A percentile compares a stretch with the other conserved stretches of the same genome.
Conservation (phyloP, 1,140 invertebrate species). For the Orchesella cincta region DNA sequence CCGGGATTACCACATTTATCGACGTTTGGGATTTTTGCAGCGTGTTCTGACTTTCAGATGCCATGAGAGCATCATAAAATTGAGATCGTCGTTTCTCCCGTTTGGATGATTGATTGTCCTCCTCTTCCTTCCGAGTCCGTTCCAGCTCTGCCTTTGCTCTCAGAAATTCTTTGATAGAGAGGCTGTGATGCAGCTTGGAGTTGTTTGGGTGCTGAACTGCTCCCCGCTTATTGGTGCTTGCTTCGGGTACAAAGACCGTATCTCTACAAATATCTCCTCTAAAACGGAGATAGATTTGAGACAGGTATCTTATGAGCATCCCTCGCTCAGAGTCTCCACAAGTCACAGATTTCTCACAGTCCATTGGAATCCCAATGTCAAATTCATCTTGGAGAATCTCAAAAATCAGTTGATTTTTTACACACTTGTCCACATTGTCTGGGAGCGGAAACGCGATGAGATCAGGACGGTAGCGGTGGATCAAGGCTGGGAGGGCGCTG, state of each 20-base stretch:
- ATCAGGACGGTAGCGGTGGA: slow-evolving; percentile 81
- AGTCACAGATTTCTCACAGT: slow-evolving; percentile 13
- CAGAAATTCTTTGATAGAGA: slow-evolving; percentile 14
- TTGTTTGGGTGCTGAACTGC: slow-evolving; percentile 3
- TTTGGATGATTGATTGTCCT: background rate
- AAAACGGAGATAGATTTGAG: slow-evolving; percentile 13
- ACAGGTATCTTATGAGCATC: slow-evolving; percentile 6
- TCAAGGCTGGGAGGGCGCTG: slow-evolving; percentile 74
- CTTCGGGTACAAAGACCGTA: background rate
- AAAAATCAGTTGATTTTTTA: slow-evolving; percentile 1
- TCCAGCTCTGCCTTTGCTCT: slow-evolving; percentile 12
- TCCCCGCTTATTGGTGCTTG: background rate
- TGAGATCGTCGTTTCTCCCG: slow-evolving; percentile 20
- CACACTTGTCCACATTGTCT: slow-evolving; percentile 23
- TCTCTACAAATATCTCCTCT: slow-evolving; percentile 22
- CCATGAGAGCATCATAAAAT: slow-evolving; percentile 18
- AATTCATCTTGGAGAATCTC: background rate
- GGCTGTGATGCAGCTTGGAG: slow-evolving; percentile 18
- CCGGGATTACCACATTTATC: slow-evolving; percentile 24
- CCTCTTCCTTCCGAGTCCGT: background rate
- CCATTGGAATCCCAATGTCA: background rate
- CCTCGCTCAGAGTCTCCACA: background rate
- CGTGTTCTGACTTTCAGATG: background rate
- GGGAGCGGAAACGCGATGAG: slow-evolving; percentile 66
- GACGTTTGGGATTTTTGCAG: slow-evolving; percentile 14